Evolutionary conservation across 2,888 invertebrate genomes (phyloP), one percentile per base, ranked within the genome.

Genomic region (Spicauda simplicius): DNA sequence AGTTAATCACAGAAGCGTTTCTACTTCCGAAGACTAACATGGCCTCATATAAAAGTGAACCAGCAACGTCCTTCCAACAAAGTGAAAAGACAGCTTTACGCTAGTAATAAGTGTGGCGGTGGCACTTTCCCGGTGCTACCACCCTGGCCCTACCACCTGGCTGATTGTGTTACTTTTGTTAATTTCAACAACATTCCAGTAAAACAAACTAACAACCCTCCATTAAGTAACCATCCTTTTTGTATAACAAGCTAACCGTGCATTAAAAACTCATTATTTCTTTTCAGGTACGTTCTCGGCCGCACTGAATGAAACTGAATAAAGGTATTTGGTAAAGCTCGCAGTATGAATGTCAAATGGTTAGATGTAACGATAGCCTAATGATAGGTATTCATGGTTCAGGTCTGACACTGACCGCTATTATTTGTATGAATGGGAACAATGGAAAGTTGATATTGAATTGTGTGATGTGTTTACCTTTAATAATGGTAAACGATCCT

Each of bases 251-350:
- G 48, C 54, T n/a, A 30, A 54, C 25, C 10, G 30, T 55, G 30
- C 55, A 55, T 55, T 55, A 55, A 55, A 55, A 55, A 55, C 30
- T 25, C 58, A n/a, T 20, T 45, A 58, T 20, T 20, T 25, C 41
- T 19, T 58, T 58, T 58, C 58, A 58, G 48, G 45, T 58, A 58
- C 14, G 19, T n/a, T 19, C 56, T 19, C 37, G 33, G 56, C 11
- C 30, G 18, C n/a, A n/a, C 52, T 50, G 16, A 48, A 48, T 48
- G 48, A 50, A 50, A 50, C 2, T 4, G 25, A 25, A 18, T 50
- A 50, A 53, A 53, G 55, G 55, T 55, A 55, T 55, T 33, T 30
- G 55, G n/a, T 20, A 16, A 53, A 54, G 55, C 30, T 33, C 16
- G 6, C n/a, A n/a, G 55, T 30, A n/a, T 30, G 30, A 55, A 55